Conservation (phyloP, 2,888 invertebrate species). For the Eulithis testata region DNA sequence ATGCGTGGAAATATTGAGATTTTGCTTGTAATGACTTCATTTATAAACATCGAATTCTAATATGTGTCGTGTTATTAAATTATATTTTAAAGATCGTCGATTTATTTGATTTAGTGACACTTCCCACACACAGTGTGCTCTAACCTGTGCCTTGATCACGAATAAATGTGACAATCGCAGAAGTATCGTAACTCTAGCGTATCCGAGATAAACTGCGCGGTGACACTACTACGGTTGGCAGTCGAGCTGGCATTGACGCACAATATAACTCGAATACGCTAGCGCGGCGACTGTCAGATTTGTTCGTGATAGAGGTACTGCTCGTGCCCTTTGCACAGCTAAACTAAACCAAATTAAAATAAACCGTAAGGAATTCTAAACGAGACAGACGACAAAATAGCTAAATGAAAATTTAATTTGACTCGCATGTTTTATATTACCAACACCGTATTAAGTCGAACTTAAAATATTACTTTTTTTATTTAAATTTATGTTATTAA, state of each 20-base stretch:
- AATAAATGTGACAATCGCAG: too few relatives aligned
- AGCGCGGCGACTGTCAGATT: too few relatives aligned
- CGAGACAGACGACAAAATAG: conserved; percentile 3
- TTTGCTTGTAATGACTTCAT: conserved; percentile 41
- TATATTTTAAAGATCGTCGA: conserved; percentile 14
- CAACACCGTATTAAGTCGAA: background rate
- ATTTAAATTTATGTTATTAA: background rate
- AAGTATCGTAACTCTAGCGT: too few relatives aligned
- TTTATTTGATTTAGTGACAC: conserved; percentile 27
- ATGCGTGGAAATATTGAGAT: conserved; percentile 35
- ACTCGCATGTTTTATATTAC: background rate
- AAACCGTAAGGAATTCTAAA: conserved; percentile 3
- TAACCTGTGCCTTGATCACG: background rate
- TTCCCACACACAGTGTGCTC: conserved; percentile 20
- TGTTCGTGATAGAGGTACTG: background rate
- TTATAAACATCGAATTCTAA: conserved; percentile 38
- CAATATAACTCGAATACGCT: too few relatives aligned
- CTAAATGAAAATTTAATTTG: conserved; percentile 5
- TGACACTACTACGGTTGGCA: too few relatives aligned
- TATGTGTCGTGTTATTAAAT: conserved; percentile 15
- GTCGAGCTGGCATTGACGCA: too few relatives aligned
- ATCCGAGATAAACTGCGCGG: too few relatives aligned
- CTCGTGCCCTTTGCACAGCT: conserved; percentile 1
- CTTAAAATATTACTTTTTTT: background rate
- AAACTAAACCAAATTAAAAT: background rate